A percentile compares a stretch with the other conserved stretches of the same genome.
phyloP scores from a whole-genome alignment of 1,140 invertebrate genomes.

The Drosophila bifasciata region DNA sequence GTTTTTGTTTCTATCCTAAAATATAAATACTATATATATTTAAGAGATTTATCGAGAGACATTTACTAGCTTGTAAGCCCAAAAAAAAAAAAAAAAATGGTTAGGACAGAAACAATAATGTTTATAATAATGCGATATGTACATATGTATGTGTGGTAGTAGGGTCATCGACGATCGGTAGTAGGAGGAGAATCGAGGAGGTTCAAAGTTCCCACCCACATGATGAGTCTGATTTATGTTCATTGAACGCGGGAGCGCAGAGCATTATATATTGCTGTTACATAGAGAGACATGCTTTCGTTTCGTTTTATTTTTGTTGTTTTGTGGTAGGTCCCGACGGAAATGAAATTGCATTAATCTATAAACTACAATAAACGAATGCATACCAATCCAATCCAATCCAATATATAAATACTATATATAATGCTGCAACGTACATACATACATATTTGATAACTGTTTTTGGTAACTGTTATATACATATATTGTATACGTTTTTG shows the following conservation, averaged over 20 bases:
- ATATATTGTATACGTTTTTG: background rate
- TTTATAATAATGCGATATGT: constrained; percentile 12
- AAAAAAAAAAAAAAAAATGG: constrained; percentile 21
- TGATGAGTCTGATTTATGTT: constrained; percentile 17
- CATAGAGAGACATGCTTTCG: constrained; percentile 18
- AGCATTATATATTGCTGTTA: constrained; percentile 31
- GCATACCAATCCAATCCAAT: constrained; percentile 33
- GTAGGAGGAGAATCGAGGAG: constrained; percentile 36
- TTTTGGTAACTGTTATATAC: constrained; percentile 47
- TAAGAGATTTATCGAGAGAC: constrained; percentile 40
- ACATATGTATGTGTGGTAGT: too few relatives aligned
- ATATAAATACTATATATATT: constrained; percentile 33
- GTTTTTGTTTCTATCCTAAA: constrained; percentile 41
- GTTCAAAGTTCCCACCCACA: constrained; percentile 40
- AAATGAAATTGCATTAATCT: constrained; percentile 58
- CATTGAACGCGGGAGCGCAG: constrained; percentile 8
- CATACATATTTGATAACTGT: constrained; percentile 60
- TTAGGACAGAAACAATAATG: constrained; percentile 37
- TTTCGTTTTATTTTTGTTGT: constrained; percentile 30
- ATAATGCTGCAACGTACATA: constrained; percentile 46
- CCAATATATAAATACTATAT: constrained; percentile 54
- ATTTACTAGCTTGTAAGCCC: constrained; percentile 55
- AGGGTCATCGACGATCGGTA: background rate
- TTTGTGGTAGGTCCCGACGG: constrained; percentile 51
- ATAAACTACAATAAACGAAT: constrained; percentile 48